Base-by-base conservation (phyloP, 2,797 vertebrate species). In the Pipistrellus kuhlii region DNA sequence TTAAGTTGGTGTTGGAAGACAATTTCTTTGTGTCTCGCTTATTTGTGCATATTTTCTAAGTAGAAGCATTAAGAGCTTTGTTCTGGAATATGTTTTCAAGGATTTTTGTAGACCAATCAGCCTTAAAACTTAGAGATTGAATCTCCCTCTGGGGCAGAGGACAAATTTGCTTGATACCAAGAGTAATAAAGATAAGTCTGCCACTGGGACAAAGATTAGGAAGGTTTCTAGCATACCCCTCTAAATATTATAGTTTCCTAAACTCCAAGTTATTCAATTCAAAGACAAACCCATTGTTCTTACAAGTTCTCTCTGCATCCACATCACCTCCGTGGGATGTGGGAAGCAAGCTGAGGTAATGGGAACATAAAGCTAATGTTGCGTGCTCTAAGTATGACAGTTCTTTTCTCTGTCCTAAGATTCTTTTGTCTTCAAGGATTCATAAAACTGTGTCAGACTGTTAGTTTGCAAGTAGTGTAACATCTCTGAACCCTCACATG, bases 301-400 rank as follows among this genome's bases (percentile, higher is more conserved):
- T 15, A 8, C 11, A 73, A 44, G 10, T 83, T 80, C 17, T 27
- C 71, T 44, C 21, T 14, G 6, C 6, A 69, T 17, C 18, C 57
- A n/a, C 3, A 4, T 15, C 44, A 57, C 9, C 12, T 75, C 46
- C 7, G 0, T 38, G 21, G 35, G 20, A 64, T 30, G 30, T 21
- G 0, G 32, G 9, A 5, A 68, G 15, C 2, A 84, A 62, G 38
- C 2, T 0, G 8, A 48, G 0, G 25, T 23, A 32, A 80, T 57
- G 6, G 4, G 57, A 64, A 32, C 30, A 27, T 2, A 44, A 93
- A 46, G 12, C 8, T 90, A 20, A 35, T 21, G 2, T 30, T 86
- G 5, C 8, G 6, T 21, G 35, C 18, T 68, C 1, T 77, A 53
- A 93, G 30, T 23, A 80, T 71, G 4, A 27, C 6, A 53, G 30